A percentile compares a stretch with the other conserved stretches of the same genome.
Evolutionary conservation across 2,888 invertebrate species (phyloP).

Genomic region (Miltochrista miniata): DNA sequence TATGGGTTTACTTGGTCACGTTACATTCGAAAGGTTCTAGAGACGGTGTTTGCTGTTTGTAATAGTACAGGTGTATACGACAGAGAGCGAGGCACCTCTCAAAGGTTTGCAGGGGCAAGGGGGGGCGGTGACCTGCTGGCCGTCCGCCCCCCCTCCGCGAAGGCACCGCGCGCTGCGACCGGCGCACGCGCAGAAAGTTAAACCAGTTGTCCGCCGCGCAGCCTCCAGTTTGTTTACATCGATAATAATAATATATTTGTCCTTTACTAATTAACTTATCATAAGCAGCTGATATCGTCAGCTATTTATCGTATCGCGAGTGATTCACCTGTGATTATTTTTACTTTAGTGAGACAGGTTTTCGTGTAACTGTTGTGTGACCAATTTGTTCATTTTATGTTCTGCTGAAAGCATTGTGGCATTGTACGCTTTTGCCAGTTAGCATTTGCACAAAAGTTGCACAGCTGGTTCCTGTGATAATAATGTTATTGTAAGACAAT

Average conservation of each 20-base stretch:
- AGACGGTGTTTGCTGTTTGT: constrained; percentile 27
- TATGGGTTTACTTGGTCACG: not conserved
- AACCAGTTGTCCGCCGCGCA: constrained; percentile 79
- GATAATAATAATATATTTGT: constrained; percentile 44
- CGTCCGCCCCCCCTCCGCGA: constrained; percentile 38
- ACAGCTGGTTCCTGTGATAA: constrained; percentile 52
- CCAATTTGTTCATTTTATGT: constrained; percentile 32
- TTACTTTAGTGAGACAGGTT: constrained; percentile 24
- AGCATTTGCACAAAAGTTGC: constrained; percentile 63
- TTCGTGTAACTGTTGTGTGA: constrained; percentile 29
- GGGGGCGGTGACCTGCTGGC: constrained; percentile 57
- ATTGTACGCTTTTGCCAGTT: constrained; percentile 47
- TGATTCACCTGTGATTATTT: constrained; percentile 37
- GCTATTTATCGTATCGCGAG: constrained; percentile 32
- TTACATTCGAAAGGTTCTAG: constrained; percentile 8
- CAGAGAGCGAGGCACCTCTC: constrained; percentile 54
- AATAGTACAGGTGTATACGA: constrained; percentile 68
- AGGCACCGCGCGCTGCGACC: constrained; percentile 42
- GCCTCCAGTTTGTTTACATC: constrained; percentile 81
- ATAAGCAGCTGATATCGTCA: constrained; percentile 15
- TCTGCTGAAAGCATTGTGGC: constrained; percentile 52
- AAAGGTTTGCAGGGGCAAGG: constrained; percentile 58
- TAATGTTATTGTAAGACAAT: constrained; percentile 28
- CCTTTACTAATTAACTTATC: constrained; percentile 19
- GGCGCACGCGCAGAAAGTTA: constrained; percentile 74